Percentiles rank a stretch among this genome's conserved stretches.
These are phyloP conservation scores for Zeuzera pyrina DNA, from an alignment of 2,888 invertebrate genomes.

Conservation along the genomic window DNA sequence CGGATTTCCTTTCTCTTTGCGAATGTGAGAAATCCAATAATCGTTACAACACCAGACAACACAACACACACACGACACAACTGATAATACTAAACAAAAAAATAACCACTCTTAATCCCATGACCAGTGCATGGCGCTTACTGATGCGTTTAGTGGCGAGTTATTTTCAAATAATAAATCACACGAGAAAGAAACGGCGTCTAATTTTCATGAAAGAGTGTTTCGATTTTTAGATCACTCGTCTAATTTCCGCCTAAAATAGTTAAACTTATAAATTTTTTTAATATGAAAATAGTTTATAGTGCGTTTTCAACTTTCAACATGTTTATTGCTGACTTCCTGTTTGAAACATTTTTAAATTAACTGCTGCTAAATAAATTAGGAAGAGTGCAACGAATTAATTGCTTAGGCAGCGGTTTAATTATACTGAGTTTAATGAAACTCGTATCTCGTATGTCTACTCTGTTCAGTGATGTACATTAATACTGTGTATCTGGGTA, in stretches of 20 bases:
- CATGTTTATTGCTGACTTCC: slow-evolving; percentile 26
- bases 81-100: no score
- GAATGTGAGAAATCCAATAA: no score
- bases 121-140: slow-evolving; percentile 22
- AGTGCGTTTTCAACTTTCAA: slow-evolving; percentile 7
- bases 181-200: slow-evolving; percentile 11
- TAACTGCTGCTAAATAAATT: slow-evolving; percentile 33
- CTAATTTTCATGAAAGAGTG: slow-evolving; percentile 7
- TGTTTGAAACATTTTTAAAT: slow-evolving; percentile 27
- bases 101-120: slow-evolving; percentile 27
- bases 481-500: no score
- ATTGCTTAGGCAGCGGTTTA: slow-evolving; percentile 42
- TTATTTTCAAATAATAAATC: slow-evolving; percentile 26
- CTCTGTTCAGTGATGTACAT: no score
- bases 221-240: no score
- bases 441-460: slow-evolving; percentile 22
- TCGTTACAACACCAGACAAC: no score
- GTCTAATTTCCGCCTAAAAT: no score
- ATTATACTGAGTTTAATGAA: slow-evolving; percentile 37
- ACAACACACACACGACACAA: no score
- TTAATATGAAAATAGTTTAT: no score
- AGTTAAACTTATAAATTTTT: no score
- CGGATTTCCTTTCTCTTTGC: no score
- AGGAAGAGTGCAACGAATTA: slow-evolving; percentile 42
- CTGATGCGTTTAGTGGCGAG: slow-evolving; percentile 36